phyloP scores from a whole-genome alignment of 2,888 invertebrate genomes.

The Leptura quadrifasciata region DNA sequence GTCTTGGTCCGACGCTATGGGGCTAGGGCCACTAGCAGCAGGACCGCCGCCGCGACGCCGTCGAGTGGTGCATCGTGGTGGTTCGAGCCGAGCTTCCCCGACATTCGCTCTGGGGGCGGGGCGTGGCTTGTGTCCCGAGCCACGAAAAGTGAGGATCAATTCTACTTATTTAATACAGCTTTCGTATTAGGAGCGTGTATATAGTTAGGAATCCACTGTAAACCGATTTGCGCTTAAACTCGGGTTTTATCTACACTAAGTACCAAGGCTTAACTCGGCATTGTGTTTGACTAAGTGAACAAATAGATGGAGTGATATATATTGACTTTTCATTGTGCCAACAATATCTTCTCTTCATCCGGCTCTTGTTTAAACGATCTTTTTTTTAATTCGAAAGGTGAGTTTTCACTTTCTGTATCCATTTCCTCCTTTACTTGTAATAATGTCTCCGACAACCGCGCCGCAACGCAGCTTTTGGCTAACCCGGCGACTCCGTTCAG shows the following conservation, averaged over 20 bases:
- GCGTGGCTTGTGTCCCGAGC: conserved; percentile 71
- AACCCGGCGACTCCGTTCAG: conserved; percentile 23
- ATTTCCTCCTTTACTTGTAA: conserved; percentile 25
- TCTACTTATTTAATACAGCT: conserved; percentile 75
- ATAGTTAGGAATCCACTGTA: conserved; percentile 75
- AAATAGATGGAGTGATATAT: conserved; percentile 75
- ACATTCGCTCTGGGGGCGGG: conserved; percentile 60
- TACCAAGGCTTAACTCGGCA: conserved; percentile 74
- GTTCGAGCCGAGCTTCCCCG: conserved; percentile 61
- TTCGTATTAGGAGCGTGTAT: conserved; percentile 75
- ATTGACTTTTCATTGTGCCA: conserved; percentile 69
- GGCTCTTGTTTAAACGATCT: conserved; percentile 59
- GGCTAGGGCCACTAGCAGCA: conserved; percentile 47
- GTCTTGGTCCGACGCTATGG: conserved; percentile 39
- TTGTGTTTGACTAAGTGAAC: conserved; percentile 75
- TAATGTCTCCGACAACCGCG: background rate
- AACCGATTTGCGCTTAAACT: conserved; percentile 75
- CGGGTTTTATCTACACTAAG: conserved; percentile 75
- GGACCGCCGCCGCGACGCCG: conserved; percentile 56
- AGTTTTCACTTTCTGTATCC: conserved; percentile 57
- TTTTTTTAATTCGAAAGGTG: conserved; percentile 59
- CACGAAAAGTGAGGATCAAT: conserved; percentile 75
- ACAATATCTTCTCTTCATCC: conserved; percentile 60
- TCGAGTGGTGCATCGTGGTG: conserved; percentile 59
- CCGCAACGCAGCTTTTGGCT: conserved; percentile 9